These are phyloP conservation scores for Patella vulgata DNA, from an alignment of 1,140 invertebrate species.

Conservation along the genomic window DNA sequence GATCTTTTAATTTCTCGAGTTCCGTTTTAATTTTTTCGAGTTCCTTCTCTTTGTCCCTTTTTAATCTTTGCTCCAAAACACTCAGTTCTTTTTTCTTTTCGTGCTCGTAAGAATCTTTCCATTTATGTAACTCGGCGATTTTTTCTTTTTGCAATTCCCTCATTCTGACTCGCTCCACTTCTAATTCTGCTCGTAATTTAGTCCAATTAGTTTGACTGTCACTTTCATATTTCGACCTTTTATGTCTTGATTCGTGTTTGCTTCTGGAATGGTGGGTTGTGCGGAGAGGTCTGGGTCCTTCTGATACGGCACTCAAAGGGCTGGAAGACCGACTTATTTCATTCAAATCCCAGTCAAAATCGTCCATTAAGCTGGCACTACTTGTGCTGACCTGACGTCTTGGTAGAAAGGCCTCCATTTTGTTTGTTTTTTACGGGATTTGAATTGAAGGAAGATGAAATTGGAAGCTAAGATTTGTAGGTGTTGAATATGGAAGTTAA, in stretches of 20 bases:
- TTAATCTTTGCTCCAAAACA: constrained; percentile 23
- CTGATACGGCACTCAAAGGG: constrained; percentile 45
- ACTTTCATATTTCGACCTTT: constrained; percentile 12
- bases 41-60: constrained; percentile 38
- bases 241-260: constrained; percentile 1
- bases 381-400: constrained; percentile 4
- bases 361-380: constrained; percentile 20
- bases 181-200: constrained; percentile 45
- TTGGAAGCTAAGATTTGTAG: no score
- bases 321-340: constrained; percentile 50
- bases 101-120: constrained; percentile 32
- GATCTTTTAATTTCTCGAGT: constrained; percentile 29
- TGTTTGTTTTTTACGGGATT: no score
- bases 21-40: constrained; percentile 34
- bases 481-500: no score
- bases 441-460: no score
- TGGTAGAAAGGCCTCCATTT: background rate
- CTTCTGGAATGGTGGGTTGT: constrained; percentile 28
- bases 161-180: constrained; percentile 42
- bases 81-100: constrained; percentile 23
- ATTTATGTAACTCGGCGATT: constrained; percentile 32
- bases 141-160: constrained; percentile 47
- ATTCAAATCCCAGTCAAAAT: constrained; percentile 50
- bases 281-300: constrained; percentile 39
- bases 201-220: constrained; percentile 48